These are phyloP conservation scores for Amphipyra tragopoginis DNA, from an alignment of 2,888 invertebrate genomes.

Conservation along the genomic window DNA sequence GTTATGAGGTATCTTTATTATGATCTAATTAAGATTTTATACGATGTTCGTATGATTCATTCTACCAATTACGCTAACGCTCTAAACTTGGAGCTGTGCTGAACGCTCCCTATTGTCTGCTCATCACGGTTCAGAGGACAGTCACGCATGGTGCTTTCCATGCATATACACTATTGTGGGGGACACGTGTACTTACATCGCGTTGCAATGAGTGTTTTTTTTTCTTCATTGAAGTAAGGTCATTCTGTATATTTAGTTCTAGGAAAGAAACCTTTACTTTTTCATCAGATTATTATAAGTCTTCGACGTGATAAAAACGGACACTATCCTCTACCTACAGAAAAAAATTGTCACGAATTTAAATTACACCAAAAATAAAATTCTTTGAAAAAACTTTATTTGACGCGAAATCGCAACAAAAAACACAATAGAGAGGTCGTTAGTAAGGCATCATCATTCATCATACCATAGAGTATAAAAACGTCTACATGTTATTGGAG, in stretches of 20 bases:
- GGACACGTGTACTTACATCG: slow-evolving; percentile 49
- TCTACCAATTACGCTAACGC: slow-evolving; percentile 39
- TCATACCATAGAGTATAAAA: slow-evolving; percentile 47
- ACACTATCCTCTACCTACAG: no score
- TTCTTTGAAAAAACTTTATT: slow-evolving; percentile 15
- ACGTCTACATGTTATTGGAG: slow-evolving; percentile 75
- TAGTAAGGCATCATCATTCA: slow-evolving; percentile 44
- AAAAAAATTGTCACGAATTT: slow-evolving; percentile 17
- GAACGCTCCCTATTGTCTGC: slow-evolving; percentile 64
- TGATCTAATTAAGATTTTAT: slow-evolving; percentile 39
- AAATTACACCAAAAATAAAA: slow-evolving; percentile 20
- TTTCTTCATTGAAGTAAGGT: slow-evolving; percentile 47
- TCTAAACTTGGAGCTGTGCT: slow-evolving; percentile 45
- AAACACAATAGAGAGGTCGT: slow-evolving; percentile 46
- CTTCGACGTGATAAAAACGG: background rate
- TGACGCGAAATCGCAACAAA: slow-evolving; percentile 23
- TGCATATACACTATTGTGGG: slow-evolving; percentile 62
- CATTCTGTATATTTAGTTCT: slow-evolving; percentile 21
- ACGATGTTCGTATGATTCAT: slow-evolving; percentile 32
- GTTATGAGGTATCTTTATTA: slow-evolving; percentile 23
- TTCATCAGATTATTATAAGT: slow-evolving; percentile 5
- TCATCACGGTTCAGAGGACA: slow-evolving; percentile 82
- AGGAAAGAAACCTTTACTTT: slow-evolving; percentile 11
- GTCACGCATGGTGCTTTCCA: slow-evolving; percentile 81
- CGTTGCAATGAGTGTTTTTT: slow-evolving; percentile 46